Evolutionary conservation across 1,140 invertebrate species (phyloP), one percentile per base, ranked within the genome.

Genomic region (Saxidomus purpurata): DNA sequence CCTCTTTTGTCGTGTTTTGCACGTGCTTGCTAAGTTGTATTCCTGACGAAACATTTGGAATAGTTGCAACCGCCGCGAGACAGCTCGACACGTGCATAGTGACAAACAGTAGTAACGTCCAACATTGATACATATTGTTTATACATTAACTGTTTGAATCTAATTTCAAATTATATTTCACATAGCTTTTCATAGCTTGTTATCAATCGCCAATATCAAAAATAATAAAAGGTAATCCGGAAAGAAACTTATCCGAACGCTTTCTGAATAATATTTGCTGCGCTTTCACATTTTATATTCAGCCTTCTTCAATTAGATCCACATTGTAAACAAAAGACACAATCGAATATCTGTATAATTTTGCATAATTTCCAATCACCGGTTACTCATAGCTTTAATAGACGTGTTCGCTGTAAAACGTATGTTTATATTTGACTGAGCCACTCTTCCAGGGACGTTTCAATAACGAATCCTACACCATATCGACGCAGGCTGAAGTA

Each of bases 51-150:
- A 47, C 34, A 34, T 52, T 47, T 11, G 83, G 83, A 28, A 85
- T 15, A n/a, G 38, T 74, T 34, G 83, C 83, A 74, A 85, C 83
- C 13, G 63, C 67, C 28, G 83, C 22, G 15, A 36, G 34, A 43
- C 31, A 47, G 34, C 25, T 36, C 67, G 11, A 43, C 63, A 85
- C 49, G 67, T 74, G 83, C 83, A 85, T 85, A 28, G 49, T 71
- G 47, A 85, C 83, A 47, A 85, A 31, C 15, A 85, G n/a, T 55
- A 71, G 25, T 36, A 85, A 28, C 83, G 83, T 85, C 83, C 83
- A 85, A 31, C 67, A 74, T 74, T 47, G 63, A 71, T 74, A 55
- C 83, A 85, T 85, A 74, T 85, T 85, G 63, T 74, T 49, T 8
- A 71, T 71, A 74, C 83, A 83, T 69, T 67, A 83, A 69, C 61